Evolutionary conservation across 2,797 vertebrate species (phyloP).

Genomic region (Diplodus puntazzo): DNA sequence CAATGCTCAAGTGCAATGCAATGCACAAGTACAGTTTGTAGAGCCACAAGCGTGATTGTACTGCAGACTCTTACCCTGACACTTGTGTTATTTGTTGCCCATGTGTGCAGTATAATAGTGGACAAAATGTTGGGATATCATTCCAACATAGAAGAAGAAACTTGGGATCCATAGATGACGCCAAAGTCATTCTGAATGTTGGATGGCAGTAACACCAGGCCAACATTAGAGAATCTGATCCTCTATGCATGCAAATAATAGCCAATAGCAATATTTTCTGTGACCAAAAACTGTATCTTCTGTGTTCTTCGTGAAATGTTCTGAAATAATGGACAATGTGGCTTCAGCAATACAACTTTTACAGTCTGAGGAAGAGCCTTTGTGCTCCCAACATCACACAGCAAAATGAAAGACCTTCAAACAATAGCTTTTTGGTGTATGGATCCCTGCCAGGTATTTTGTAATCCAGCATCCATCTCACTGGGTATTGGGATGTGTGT

Average conservation of each 20-base stretch:
- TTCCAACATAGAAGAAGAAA: not conserved
- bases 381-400: too few species aligned
- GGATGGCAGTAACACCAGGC: not conserved
- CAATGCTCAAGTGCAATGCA: not conserved
- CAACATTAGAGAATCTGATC: not conserved
- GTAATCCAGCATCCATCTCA: too few species aligned
- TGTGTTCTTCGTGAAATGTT: not conserved
- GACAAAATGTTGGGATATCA: not conserved
- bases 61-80: not conserved
- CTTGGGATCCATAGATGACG: not conserved
- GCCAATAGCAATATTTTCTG: not conserved
- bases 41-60: not conserved
- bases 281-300: not conserved
- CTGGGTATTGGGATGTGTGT: too few species aligned
- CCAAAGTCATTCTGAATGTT: not conserved
- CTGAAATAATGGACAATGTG: not conserved
- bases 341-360: not conserved
- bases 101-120: not conserved
- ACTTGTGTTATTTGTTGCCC: not conserved
- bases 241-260: not conserved
- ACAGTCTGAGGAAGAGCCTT: too few species aligned
- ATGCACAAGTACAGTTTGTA: not conserved
- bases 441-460: too few species aligned
- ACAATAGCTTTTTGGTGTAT: too few species aligned
- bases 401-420: too few species aligned